Percentiles rank a stretch among this genome's conserved stretches.
Conservation (phyloP, 2,113 vertebrate species). For the Apodemus speciosus region DNA sequence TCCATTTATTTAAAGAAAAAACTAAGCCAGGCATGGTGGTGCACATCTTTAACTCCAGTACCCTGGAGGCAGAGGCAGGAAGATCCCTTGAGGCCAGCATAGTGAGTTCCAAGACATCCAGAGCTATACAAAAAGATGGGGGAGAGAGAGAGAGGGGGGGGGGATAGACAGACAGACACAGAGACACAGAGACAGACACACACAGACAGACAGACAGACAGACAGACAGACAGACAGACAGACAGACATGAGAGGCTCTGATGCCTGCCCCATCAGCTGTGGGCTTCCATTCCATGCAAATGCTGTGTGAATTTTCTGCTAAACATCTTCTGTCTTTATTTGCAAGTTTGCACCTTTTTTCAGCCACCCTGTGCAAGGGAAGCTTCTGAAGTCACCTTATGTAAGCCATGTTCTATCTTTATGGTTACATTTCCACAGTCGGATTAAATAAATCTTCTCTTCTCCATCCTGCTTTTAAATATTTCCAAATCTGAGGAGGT, state of each 20-base stretch:
- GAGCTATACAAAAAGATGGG: neutral
- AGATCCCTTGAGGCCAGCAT: neutral
- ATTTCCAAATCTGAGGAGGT: neutral
- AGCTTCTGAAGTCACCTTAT: neutral
- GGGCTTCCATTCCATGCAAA: neutral
- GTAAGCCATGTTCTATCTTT: neutral
- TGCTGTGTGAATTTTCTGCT: neutral
- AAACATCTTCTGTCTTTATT: neutral
- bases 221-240: rapidly evolving
- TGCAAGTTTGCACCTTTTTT: neutral
- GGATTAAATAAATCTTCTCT: neutral
- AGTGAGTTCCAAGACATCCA: neutral
- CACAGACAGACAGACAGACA: rapidly evolving
- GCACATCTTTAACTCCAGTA: neutral
- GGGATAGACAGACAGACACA: neutral
- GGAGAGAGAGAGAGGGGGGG: neutral
- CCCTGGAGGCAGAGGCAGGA: neutral
- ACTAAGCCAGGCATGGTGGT: neutral
- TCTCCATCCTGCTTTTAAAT: neutral
- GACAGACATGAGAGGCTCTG: no score
- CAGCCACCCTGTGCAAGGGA: neutral
- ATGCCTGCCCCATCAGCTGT: no score
- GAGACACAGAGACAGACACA: rapidly evolving
- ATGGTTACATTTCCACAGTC: neutral
- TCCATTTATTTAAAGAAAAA: neutral